These are phyloP conservation scores for Pollenia griseotomentosa DNA, from an alignment of 2,888 invertebrate genomes.

Conservation along the genomic window DNA sequence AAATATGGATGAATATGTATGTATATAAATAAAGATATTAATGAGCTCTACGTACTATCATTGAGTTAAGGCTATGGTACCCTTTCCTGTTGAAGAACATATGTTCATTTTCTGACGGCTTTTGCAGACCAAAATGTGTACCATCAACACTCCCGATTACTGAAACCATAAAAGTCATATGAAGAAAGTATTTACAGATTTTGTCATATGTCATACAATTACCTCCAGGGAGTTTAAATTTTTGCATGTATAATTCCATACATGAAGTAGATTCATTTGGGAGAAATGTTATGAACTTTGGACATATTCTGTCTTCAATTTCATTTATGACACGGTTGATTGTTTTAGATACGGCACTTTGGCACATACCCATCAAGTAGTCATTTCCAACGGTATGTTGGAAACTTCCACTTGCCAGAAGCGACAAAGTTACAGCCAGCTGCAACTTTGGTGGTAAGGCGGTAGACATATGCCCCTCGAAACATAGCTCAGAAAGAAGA, in stretches of 20 bases:
- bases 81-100: constrained; percentile 18
- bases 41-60: constrained; percentile 10
- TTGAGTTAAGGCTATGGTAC: neutral
- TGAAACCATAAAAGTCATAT: neutral
- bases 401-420: no score
- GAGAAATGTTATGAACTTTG: constrained; percentile 34
- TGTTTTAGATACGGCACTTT: neutral
- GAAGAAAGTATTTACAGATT: neutral
- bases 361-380: no score
- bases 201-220: neutral
- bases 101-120: constrained; percentile 22
- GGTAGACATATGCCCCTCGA: no score
- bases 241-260: no score
- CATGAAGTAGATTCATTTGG: neutral
- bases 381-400: no score
- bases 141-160: constrained; percentile 10
- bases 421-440: constrained; percentile 26
- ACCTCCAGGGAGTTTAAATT: constrained; percentile 17
- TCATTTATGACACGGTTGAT: constrained; percentile 25
- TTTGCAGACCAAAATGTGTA: constrained; percentile 24
- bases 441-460: no score
- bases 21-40: neutral
- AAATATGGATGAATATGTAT: neutral
- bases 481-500: no score
- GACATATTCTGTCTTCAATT: constrained; percentile 22